Evolutionary conservation across 2,113 vertebrate species (phyloP), one percentile per base, ranked within the genome.

Genomic region (Microtus oregoni): DNA sequence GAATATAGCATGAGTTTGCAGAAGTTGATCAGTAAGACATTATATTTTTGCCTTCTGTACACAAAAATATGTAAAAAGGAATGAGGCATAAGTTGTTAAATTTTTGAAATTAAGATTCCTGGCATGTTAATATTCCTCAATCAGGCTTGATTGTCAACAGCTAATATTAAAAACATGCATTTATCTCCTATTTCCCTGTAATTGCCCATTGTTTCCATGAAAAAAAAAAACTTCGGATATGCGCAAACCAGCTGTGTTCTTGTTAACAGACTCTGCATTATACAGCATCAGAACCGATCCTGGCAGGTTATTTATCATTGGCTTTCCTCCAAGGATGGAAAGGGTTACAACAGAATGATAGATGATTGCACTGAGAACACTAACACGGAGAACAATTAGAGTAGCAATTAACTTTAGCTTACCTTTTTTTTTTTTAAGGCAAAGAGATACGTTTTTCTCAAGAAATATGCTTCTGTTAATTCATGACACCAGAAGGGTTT

Each of bases 161-260:
- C 79, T 95, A 92, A 91, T 63, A 91, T 90, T 85, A 94, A 97
- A 90, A 70, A 30, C 32, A 78, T 50, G 9, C 15, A 65, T 3
- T n/a, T 20, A 15, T 58, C 17, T 28, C 61, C 38, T 44, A 22
- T 83, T 94, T 91, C 12, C 11, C 30, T 20, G 65, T 63, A 89
- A 55, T 78, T 76, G 63, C 72, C 4, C 78, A 90, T 15, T 12
- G 1, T 90, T 95, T 77, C 61, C 41, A 38, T 35, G 12, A 52
- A 52, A 92, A 94, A 44, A 86, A 89, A 73, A 86, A 81, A 38
- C 41, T 78, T 58, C 24, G 58, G 14, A 63, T 70, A 19, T 22
- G 50, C 0, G 0, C 15, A 76, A 32, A 72, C 38, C 41, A 35
- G 3, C 50, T 92, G 65, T 90, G 28, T 19, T 55, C 88, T 52